Base-by-base conservation (phyloP, 2,113 vertebrate genomes). In the Amia ocellicauda region DNA sequence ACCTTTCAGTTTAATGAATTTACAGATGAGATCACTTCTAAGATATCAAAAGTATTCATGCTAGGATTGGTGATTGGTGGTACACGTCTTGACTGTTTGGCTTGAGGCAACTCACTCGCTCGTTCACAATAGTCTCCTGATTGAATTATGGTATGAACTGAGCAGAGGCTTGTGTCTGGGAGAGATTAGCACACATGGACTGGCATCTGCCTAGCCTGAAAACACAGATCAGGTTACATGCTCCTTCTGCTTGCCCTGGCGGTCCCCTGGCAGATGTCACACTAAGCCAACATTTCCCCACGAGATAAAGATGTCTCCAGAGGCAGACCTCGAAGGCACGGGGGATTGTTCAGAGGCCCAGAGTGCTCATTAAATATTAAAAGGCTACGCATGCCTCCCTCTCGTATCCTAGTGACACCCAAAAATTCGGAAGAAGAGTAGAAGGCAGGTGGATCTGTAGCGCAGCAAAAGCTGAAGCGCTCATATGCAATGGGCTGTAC, bases 281-380 rank as follows among this genome's bases (percentile, higher is more conserved):
- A 43, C 59, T 68, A 69, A 74, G 63, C 65, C 70, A 56, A 40
- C 10, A 63, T 74, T 77, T 80, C 76, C 62, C 68, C 72, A 66
- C 59, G 69, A 81, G 80, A 86, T 82, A 80, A 81, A 78, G 79
- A 71, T 61, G 62, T 80, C 69, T 80, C 73, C 75, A 24, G 57
- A 66, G 73, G 72, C 14, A 47, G 14, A 47, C 77, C 67, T 55
- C 20, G 61, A 54, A 72, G 64, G 77, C 66, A 17, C 41, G 65
- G 55, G n/a, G 66, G 58, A 68, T 53, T 54, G 57, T 62, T 62
- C 55, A 67, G 70, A 4, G 4, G 16, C 16, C 45, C 2, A 17
- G 45, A 68, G 64, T 66, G 60, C 67, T 77, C 73, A 70, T 79
- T 79, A 63, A 57, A 67, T 69, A 64, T 49, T 29, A 43, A 80